Base-by-base conservation (phyloP, 2,888 invertebrate species). In the Agriopis leucophaearia region DNA sequence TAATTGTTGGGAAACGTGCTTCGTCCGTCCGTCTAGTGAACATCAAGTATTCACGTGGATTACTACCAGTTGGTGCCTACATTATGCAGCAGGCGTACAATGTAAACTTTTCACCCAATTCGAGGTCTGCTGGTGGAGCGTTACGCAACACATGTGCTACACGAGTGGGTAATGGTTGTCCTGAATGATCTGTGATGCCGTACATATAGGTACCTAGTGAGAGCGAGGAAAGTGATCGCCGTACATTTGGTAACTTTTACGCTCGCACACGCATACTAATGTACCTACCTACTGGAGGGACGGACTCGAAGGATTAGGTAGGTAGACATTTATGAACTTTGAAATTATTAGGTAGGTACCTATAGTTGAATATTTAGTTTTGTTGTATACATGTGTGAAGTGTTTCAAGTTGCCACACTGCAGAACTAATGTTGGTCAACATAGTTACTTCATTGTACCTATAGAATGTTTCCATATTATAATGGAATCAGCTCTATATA, bases 191-290 rank as follows among this genome's bases (percentile, higher is more conserved):
- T 71, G 66, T 61, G 67, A 62, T 61, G 73, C 66, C 73, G 75
- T 50, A 56, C 58, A 56, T n/a, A n/a, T n/a, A 71, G 72, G n/a
- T n/a, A n/a, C n/a, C n/a, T 72, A 69, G 92, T 89, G 91, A 91
- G 89, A 91, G 92, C 85, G 79, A 87, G 84, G 92, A 92, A 92
- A 92, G 92, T 91, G 86, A 87, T 87, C 83, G 78, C 68, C 68
- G 84, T 83, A 82, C 85, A 87, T 91, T 91, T 88, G 88, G 91
- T 91, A 91, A 91, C 86, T 75, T 70, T 56, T 75, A 73, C 72
- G 77, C 58, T 74, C 73, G 47, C 67, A 15, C 12, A 64, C 77
- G 78, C 81, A 80, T 88, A 77, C 66, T 68, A 71, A 89, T 84
- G 81, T 79, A 80, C 81, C n/a, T 36, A 80, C 78, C n/a, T n/a